phyloP scores from a whole-genome alignment of 2,888 invertebrate genomes.

The Sinohyriopsis cumingii region DNA sequence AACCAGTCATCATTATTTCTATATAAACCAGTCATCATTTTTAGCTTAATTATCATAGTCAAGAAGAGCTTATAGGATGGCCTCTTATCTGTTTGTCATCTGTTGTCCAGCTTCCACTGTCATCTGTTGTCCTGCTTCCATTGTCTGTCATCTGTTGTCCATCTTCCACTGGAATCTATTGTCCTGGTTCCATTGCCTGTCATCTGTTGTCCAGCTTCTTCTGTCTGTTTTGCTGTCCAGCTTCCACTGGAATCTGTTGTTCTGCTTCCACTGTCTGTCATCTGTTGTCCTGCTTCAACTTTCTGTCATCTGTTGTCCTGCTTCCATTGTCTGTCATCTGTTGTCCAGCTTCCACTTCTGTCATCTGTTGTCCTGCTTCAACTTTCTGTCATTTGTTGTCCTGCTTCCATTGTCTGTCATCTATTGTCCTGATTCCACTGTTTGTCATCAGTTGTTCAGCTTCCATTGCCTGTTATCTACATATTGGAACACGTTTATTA shows the following conservation, averaged over 20 bases:
- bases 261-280: neutral
- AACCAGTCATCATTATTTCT: neutral
- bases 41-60: neutral
- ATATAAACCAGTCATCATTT: constrained; percentile 1
- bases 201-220: neutral
- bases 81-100: constrained; percentile 1
- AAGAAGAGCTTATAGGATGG: neutral
- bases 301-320: too few species aligned
- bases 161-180: too few species aligned
- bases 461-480: neutral
- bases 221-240: neutral
- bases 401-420: too few species aligned
- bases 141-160: neutral
- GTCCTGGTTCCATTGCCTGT: too few species aligned
- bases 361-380: neutral
- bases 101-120: too few species aligned
- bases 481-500: too few species aligned
- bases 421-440: too few species aligned
- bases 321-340: neutral
- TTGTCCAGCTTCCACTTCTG: neutral
- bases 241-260: too few species aligned
- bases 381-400: neutral
- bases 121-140: neutral
- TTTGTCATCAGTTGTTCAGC: neutral
- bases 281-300: too few species aligned